phyloP scores from a whole-genome alignment of 1,140 invertebrate genomes.

The Hyles euphorbiae region DNA sequence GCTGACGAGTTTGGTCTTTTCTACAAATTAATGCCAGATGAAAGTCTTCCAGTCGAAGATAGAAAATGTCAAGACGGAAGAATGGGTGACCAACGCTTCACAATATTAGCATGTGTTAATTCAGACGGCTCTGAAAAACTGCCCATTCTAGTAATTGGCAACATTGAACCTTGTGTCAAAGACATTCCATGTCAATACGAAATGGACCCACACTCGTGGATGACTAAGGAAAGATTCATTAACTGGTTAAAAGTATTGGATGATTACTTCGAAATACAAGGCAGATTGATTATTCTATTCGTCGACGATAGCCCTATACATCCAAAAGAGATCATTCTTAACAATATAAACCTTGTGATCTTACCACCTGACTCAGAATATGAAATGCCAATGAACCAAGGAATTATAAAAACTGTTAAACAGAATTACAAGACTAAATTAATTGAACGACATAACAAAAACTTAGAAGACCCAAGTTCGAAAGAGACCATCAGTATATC shows the following conservation, averaged over 20 bases:
- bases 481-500: background rate
- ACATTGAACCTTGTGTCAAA: background rate
- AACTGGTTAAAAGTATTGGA: constrained; percentile 6
- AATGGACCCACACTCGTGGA: constrained; percentile 5
- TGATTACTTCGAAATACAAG: constrained; percentile 10
- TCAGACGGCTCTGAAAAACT: constrained; percentile 6
- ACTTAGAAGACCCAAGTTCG: background rate
- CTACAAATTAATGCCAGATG: constrained; percentile 4
- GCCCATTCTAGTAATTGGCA: constrained; percentile 5
- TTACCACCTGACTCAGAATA: constrained; percentile 5
- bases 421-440: constrained; percentile 6
- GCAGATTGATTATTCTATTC: constrained; percentile 2
- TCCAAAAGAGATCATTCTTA: constrained; percentile 7
- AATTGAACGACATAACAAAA: background rate
- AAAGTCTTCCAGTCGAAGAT: background rate
- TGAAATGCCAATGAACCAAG: constrained; percentile 10
- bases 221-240: constrained; percentile 1
- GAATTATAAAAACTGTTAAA: constrained; percentile 3
- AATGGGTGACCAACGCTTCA: background rate
- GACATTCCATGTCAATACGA: constrained; percentile 6
- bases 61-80: constrained; percentile 4
- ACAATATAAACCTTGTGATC: constrained; percentile 5
- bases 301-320: constrained; percentile 7
- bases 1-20: constrained; percentile 8
- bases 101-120: constrained; percentile 7